A percentile compares a stretch with the other conserved stretches of the same genome.
These are phyloP conservation scores for Formicarius rufipectus DNA, from an alignment of 2,113 vertebrate genomes.

Conservation along the genomic window DNA sequence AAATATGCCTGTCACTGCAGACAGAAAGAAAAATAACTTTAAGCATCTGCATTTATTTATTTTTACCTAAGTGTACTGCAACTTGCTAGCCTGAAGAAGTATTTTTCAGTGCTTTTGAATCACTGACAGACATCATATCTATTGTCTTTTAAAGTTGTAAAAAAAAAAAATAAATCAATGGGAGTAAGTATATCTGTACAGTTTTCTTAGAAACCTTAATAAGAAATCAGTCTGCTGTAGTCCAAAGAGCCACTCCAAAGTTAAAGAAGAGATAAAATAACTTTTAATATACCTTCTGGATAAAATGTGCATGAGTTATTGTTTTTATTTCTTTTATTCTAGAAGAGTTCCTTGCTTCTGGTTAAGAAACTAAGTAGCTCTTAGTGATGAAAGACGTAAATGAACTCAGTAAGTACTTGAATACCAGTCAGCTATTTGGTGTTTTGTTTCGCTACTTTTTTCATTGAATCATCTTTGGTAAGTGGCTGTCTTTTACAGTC, in stretches of 20 bases:
- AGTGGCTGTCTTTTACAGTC: neutral
- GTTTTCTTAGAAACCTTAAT: neutral
- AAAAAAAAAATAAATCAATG: neutral
- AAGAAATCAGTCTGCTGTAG: neutral
- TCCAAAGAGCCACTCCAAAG: neutral
- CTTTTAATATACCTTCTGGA: neutral
- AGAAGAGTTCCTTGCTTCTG: neutral
- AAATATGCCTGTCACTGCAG: neutral
- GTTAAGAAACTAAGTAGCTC: neutral
- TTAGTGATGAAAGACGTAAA: neutral
- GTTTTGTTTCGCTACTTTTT: neutral
- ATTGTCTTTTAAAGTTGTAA: neutral
- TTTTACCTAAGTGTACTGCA: neutral
- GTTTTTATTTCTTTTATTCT: accelerated
- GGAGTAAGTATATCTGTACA: neutral
- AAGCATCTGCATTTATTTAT: neutral
- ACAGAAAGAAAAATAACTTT: neutral
- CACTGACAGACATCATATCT: neutral
- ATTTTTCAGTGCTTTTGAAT: neutral
- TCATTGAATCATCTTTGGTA: neutral
- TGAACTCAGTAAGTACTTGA: neutral
- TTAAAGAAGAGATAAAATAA: neutral
- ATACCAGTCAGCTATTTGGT: neutral
- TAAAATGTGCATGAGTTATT: neutral
- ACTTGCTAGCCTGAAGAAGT: neutral